A percentile compares a stretch with the other conserved stretches of the same genome.
Conservation (phyloP, 2,113 vertebrate genomes). For the Macrotus californicus region DNA sequence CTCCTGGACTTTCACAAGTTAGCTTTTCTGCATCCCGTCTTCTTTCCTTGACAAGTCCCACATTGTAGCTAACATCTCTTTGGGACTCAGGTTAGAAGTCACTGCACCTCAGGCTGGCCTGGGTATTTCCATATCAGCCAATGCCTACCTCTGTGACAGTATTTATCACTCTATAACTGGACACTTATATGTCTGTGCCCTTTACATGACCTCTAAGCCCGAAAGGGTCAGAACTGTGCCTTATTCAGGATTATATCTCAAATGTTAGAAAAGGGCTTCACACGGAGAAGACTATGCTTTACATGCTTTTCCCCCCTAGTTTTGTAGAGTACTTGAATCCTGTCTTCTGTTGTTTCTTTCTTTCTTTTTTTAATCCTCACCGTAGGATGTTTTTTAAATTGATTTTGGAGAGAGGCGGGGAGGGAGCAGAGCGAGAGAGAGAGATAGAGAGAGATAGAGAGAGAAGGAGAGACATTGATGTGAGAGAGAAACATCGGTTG, state of each 20-base stretch:
- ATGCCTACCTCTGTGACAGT: neutral
- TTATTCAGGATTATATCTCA: conserved; percentile 19
- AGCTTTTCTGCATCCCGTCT: conserved; percentile 24
- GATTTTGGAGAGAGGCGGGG: no score
- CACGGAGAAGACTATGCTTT: neutral
- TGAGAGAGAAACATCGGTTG: no score
- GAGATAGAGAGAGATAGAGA: no score
- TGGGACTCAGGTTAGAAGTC: conserved; percentile 4
- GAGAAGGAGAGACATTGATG: no score
- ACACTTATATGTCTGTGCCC: neutral
- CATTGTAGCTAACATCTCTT: neutral
- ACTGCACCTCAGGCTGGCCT: neutral
- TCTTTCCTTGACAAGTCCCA: neutral
- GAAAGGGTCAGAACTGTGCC: neutral
- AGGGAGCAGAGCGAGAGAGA: no score
- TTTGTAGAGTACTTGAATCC: neutral
- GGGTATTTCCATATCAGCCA: neutral
- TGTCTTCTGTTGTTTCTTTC: neutral
- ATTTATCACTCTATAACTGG: neutral
- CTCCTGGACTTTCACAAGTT: neutral
- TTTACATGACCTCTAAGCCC: neutral
- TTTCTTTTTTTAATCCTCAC: no score
- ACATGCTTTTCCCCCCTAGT: accelerated
- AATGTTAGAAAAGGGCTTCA: conserved; percentile 7
- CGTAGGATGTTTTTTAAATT: no score